phyloP scores from a whole-genome alignment of 2,888 invertebrate species.

The Calephelis perditalis region DNA sequence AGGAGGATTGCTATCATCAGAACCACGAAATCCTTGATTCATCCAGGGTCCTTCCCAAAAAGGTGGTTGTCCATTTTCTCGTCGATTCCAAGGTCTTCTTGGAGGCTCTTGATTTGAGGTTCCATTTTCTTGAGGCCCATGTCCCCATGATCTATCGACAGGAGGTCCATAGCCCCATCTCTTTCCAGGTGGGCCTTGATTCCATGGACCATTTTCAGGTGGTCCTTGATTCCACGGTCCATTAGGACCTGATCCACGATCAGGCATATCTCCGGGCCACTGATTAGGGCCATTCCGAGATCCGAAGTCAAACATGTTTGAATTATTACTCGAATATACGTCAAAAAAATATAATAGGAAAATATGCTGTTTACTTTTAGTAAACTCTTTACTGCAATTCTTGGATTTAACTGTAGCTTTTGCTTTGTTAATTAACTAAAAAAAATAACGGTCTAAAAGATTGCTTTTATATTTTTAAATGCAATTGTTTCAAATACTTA shows the following conservation, averaged over 20 bases:
- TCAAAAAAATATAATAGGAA: too few relatives aligned
- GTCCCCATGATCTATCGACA: background rate
- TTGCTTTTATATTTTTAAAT: too few relatives aligned
- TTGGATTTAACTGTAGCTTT: too few relatives aligned
- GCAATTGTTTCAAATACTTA: too few relatives aligned
- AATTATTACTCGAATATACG: background rate
- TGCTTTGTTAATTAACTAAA: too few relatives aligned
- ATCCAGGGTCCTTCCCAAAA: constrained; percentile 1
- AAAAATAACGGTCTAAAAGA: too few relatives aligned
- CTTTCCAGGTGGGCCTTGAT: background rate
- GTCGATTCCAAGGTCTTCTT: background rate
- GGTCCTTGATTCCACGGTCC: background rate
- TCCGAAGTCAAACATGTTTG: background rate
- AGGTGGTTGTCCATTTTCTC: background rate
- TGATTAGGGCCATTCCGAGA: background rate
- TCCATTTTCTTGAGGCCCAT: background rate
- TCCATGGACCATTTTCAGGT: background rate
- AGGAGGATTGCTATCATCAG: background rate
- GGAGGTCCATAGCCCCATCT: background rate
- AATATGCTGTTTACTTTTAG: too few relatives aligned
- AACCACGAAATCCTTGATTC: background rate
- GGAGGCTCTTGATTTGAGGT: background rate
- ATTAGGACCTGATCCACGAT: background rate
- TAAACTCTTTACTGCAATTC: too few relatives aligned
- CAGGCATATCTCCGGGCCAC: background rate